phyloP scores from a whole-genome alignment of 2,797 vertebrate genomes.

The Molossus molossus region DNA sequence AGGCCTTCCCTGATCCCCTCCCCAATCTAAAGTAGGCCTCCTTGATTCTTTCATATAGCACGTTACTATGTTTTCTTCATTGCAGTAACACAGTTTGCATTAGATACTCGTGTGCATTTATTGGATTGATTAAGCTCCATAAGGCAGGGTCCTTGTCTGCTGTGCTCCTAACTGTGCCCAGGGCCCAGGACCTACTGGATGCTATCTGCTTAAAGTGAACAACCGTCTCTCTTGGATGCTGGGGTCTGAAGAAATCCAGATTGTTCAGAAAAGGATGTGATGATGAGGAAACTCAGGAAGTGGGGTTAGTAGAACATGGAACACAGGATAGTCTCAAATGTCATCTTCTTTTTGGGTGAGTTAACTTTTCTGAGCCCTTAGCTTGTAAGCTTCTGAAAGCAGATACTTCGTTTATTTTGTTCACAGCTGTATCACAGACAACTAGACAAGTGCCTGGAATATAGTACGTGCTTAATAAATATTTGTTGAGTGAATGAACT shows the following conservation, averaged over 20 bases:
- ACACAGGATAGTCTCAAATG: background rate
- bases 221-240: background rate
- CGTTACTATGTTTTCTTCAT: background rate
- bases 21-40: background rate
- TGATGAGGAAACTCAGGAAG: background rate
- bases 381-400: background rate
- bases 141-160: background rate
- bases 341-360: background rate
- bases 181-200: background rate
- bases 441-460: conserved; percentile 32
- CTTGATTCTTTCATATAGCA: background rate
- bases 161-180: background rate
- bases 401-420: background rate
- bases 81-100: background rate
- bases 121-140: background rate
- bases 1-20: background rate
- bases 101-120: background rate
- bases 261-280: background rate
- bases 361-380: background rate
- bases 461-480: conserved; percentile 19
- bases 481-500: background rate
- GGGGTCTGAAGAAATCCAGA: background rate
- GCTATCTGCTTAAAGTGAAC: background rate
- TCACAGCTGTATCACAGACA: background rate
- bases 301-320: background rate